A percentile compares a stretch with the other conserved stretches of the same genome.
Evolutionary conservation across 1,140 invertebrate genomes (phyloP).

Genomic region (Lucilia sericata): DNA sequence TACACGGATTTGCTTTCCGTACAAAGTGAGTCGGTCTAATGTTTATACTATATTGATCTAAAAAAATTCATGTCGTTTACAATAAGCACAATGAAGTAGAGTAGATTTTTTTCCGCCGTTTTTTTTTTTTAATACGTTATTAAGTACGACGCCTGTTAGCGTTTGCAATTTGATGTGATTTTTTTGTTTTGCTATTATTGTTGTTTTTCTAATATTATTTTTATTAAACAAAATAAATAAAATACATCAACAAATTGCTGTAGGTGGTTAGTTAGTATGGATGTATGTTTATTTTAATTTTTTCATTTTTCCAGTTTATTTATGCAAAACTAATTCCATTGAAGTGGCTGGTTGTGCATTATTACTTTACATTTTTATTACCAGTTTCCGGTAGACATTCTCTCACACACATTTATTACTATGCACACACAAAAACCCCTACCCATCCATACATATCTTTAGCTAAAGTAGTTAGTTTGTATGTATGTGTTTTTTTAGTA

Average conservation of each 20-base stretch:
- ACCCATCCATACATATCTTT: not conserved
- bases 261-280: slow-evolving; percentile 24
- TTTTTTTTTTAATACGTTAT: slow-evolving; percentile 31
- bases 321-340: slow-evolving; percentile 45
- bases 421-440: not conserved
- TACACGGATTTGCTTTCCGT: too few relatives aligned
- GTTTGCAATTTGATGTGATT: slow-evolving; percentile 2
- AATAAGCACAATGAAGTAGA: not conserved
- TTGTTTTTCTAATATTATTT: not conserved
- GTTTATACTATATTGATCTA: not conserved
- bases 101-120: not conserved
- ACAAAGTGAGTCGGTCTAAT: too few relatives aligned
- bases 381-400: slow-evolving; percentile 34
- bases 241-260: slow-evolving; percentile 7
- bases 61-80: not conserved
- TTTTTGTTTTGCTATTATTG: not conserved
- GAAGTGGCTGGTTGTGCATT: slow-evolving; percentile 37
- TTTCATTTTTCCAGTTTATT: slow-evolving; percentile 31
- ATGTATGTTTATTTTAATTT: not conserved
- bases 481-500: not conserved
- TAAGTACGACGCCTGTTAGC: slow-evolving; percentile 35
- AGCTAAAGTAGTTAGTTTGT: not conserved
- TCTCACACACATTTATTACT: not conserved
- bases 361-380: slow-evolving; percentile 45
- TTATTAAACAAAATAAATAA: not conserved